Base-by-base conservation (phyloP, 2,888 invertebrate genomes). In the Erebia ligea region DNA sequence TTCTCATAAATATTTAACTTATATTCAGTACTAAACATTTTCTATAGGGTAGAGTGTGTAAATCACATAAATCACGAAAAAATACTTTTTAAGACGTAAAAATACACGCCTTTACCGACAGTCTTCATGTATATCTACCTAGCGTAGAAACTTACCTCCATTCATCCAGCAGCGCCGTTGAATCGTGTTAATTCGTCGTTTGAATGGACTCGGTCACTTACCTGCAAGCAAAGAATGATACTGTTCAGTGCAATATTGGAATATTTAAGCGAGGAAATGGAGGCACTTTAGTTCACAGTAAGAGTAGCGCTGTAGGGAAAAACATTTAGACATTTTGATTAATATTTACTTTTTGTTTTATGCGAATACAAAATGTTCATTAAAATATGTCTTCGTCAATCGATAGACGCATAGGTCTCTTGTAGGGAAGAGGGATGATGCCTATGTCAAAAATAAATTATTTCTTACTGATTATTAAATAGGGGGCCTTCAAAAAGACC, bases 191-290 rank as follows among this genome's bases (percentile, higher is more conserved):
- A 72, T 74, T 70, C 71, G 57, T 67, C 58, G 71, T 42, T 40
- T 63, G 68, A 74, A 71, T 71, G 66, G 69, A 70, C 64, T 66
- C 76, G 70, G 68, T 69, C 72, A 76, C 76, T 77, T 76, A 77
- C 76, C 75, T 77, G 76, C 67, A 73, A 76, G 66, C 66, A 72
- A 74, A 75, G 73, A 72, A 72, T 68, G 66, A 69, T 54, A 69
- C 54, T 72, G 61, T 71, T 76, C 69, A 75, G 72, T 70, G 63
- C 66, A 72, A 70, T 67, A 67, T 75, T 73, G 61, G 67, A 72
- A 71, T 67, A 67, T 75, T 73, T 73, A 72, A 70, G 58, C 54
- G 40, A 66, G 70, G 71, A 72, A 73, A 75, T 72, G 64, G 71
- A 68, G 52, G 66, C 59, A 64, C 70, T 70, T 57, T 42, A 61